Evolutionary conservation across 2,113 vertebrate species (phyloP).

Genomic region (Pteronura brasiliensis): DNA sequence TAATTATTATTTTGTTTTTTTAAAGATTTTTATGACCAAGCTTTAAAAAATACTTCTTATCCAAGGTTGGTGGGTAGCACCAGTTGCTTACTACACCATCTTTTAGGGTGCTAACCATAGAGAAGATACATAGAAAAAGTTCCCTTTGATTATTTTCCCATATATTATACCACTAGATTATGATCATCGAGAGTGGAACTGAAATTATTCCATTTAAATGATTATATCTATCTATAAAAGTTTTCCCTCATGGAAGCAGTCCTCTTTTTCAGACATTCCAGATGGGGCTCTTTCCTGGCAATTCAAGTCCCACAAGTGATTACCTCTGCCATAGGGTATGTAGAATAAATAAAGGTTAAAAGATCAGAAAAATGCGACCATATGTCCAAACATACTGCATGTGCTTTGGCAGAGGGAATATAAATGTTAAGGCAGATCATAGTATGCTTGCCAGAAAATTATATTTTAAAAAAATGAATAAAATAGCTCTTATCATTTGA

Average conservation of each 20-base stretch:
- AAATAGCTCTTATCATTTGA: conserved; percentile 50
- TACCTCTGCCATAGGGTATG: conserved; percentile 14
- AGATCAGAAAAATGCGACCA: conserved; percentile 62
- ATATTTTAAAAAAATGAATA: conserved; percentile 33
- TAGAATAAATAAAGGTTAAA: conserved; percentile 69
- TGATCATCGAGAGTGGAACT: neutral
- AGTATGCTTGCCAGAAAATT: conserved; percentile 58
- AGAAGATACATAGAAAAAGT: neutral
- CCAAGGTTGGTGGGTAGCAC: neutral
- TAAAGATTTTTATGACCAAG: neutral
- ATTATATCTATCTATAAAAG: neutral
- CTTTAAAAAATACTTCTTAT: neutral
- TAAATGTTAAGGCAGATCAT: conserved; percentile 61
- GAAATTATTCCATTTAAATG: neutral
- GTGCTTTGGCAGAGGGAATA: conserved; percentile 39
- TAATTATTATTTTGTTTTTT: neutral
- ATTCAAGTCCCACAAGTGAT: conserved; percentile 14
- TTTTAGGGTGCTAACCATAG: neutral
- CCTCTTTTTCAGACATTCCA: conserved; percentile 10
- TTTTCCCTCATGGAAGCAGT: neutral
- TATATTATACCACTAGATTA: neutral
- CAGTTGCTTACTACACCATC: neutral
- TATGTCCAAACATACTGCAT: conserved; percentile 63
- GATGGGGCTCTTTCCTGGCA: neutral
- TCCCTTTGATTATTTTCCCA: neutral